Evolutionary conservation across 2,797 vertebrate species (phyloP), one percentile per base, ranked within the genome.

Genomic region (Yasuhikotakia modesta): DNA sequence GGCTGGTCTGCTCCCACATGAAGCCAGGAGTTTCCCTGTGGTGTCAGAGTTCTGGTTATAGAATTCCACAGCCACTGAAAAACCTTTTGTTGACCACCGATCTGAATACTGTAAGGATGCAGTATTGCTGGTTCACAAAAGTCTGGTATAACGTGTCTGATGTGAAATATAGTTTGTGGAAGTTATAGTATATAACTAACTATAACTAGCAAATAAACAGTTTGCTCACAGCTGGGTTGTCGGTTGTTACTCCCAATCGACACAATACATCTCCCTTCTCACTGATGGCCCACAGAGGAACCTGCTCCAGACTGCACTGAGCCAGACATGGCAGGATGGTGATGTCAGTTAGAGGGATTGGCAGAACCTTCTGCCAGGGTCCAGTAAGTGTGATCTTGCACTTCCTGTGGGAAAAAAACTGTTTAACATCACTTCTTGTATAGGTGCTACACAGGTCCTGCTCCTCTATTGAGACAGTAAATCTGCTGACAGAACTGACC

Each of bases 1-100:
- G 98, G 96, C 88, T 99, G 98, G 80, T 99, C 96, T 5, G 98
- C 98, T 79, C 97, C 97, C 0, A 99, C 93, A 0, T 99, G 98
- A 17, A 98, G 95, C 98, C 98, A 99, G 27, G 96, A 98, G 60
- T 90, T 90, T 16, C 97, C 97, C 98, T 99, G 86, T 7, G 48
- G 11, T 46, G 53, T 27, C 43, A 69, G 5, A 78, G 4, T 27
- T 7, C 43, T 24, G 46, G 71, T 63, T 22, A 64, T 11, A 30
- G 67, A 24, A 52, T 32, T 32, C 30, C 30, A 32, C 30, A 32
- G 30, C 2, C 5, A 32, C 30, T 32, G 5, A 32, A 32, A 32
- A 32, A 32, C 30, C 5, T 12, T 46, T 14, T 12, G 45, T 46
- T 46, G 45, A 46, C 11, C 45, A 12, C 10, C 14, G 14, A 46